These are phyloP conservation scores for Diachasma alloeum DNA, from an alignment of 1,140 invertebrate species.

Conservation along the genomic window DNA sequence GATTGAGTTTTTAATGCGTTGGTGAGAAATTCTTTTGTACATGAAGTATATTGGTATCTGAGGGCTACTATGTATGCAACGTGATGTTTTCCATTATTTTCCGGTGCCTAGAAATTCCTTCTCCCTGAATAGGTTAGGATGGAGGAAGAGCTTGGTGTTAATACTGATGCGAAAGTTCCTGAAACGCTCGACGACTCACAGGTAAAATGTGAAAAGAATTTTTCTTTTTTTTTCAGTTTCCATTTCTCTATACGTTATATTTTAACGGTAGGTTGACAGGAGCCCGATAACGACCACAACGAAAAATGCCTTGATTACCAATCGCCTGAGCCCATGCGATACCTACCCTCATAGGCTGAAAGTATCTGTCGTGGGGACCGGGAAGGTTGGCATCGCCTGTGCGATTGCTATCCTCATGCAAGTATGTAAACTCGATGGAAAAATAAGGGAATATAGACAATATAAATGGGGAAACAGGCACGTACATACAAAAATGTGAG, in stretches of 20 bases:
- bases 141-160: neutral
- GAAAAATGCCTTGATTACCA: conserved; percentile 55
- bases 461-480: neutral
- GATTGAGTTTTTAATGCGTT: too few species aligned
- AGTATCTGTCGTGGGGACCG: conserved; percentile 52
- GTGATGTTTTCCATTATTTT: neutral
- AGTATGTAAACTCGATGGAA: neutral
- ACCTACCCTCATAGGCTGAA: conserved; percentile 48
- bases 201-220: neutral
- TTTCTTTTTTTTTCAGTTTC: neutral
- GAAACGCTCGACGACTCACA: neutral
- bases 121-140: neutral
- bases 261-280: neutral
- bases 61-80: neutral
- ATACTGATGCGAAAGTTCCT: neutral
- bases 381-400: conserved; percentile 53
- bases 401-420: conserved; percentile 54
- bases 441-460: neutral
- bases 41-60: neutral
- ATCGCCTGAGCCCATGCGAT: conserved; percentile 45
- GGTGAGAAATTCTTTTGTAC: neutral
- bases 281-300: conserved; percentile 43
- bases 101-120: neutral
- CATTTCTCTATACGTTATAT: neutral
- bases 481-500: neutral